A percentile compares a stretch with the other conserved stretches of the same genome.
Conservation (phyloP, 2,113 vertebrate species). For the Tragulus kanchil region DNA sequence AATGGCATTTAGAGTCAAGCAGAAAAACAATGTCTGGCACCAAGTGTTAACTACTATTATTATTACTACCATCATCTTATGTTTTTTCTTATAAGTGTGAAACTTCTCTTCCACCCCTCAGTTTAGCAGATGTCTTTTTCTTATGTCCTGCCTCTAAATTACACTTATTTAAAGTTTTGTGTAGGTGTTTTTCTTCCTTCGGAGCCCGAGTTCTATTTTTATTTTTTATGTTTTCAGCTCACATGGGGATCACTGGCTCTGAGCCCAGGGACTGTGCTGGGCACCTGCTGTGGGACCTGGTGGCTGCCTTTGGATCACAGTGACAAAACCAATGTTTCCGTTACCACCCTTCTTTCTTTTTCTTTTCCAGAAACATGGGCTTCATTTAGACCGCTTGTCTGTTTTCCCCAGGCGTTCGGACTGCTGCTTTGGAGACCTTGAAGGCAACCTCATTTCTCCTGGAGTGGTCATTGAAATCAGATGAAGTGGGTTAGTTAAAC, state of each 20-base stretch:
- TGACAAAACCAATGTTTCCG: neutral
- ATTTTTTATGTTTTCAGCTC: neutral
- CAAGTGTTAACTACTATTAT: neutral
- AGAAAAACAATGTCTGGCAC: neutral
- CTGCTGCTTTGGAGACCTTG: neutral
- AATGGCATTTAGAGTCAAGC: neutral
- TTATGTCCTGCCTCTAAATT: neutral
- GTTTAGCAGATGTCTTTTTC: neutral
- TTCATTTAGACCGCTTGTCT: neutral
- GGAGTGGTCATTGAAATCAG: neutral
- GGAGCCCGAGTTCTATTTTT: neutral
- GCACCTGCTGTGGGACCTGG: neutral
- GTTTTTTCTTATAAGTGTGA: neutral
- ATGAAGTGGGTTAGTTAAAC: neutral
- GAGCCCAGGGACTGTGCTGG: neutral
- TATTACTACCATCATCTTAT: neutral
- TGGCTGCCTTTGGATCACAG: neutral
- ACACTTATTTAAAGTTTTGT: neutral
- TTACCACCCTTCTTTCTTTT: neutral
- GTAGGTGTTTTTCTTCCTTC: neutral
- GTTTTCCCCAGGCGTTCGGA: constrained; percentile 39
- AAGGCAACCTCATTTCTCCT: neutral
- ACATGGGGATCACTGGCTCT: neutral
- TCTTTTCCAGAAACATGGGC: neutral
- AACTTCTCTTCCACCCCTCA: neutral